Evolutionary conservation across 2,797 vertebrate genomes (phyloP), one percentile per base, ranked within the genome.

Genomic region (Hyperoplus lanceolatus): DNA sequence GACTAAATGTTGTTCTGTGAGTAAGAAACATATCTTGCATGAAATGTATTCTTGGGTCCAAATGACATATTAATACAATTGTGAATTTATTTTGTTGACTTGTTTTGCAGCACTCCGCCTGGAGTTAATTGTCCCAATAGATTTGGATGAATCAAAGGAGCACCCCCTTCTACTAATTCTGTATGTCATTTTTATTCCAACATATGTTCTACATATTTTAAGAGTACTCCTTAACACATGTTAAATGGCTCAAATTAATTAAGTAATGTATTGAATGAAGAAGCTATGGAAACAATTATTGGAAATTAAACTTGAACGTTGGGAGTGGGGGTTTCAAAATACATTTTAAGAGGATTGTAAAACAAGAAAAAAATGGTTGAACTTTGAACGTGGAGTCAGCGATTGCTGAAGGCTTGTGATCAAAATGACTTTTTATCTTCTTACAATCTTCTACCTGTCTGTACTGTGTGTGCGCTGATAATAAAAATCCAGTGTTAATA

Each of bases 141-240:
- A 83, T 84, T 81, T 96, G 76, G 93, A 95, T 79, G 93, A 95
- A 85, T 74, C 76, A 0, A 74, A 61, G 65, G 75, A 82, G 80
- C 75, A 95, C 45, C 93, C 94, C 3, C 89, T 96, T 6, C 67
- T 96, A 4, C 85, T 96, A 29, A 75, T 95, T 49, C 83, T 95
- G 95, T 96, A 92, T 0, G 94, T 92, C 50, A 39, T 46, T 48
- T 16, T 13, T 2, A 13, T 49, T 46, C 5, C 5, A 50, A 43
- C 43, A 10, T 1, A 14, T 60, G 15, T 48, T n/a, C 6, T 36
- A 21, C 21, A 21, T 21, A 11, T 16, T 21, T 56, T 36, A 8
- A 8, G 5, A 67, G n/a, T 21, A 60, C 16, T n/a, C 50, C 1
- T 73, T 51, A 45, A 39, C 36, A 6, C 8, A 14, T 29, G 42